Evolutionary conservation across 1,140 invertebrate genomes (phyloP).

Genomic region (Drosophila orena): DNA sequence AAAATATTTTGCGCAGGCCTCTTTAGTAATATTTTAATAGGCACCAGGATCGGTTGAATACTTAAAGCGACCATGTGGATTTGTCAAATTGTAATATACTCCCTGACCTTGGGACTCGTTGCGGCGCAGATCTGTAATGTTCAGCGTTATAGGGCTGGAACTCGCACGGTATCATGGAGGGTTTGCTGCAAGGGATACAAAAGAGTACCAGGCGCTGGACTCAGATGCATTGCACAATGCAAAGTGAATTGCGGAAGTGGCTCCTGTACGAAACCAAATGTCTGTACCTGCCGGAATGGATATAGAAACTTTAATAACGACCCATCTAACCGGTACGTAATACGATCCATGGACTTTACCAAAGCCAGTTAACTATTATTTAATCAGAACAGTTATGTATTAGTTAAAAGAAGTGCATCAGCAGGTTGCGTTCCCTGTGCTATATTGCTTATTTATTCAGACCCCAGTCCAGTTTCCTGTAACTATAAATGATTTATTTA

Average conservation of each 20-base stretch:
- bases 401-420: too few species aligned
- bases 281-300: conserved; percentile 30
- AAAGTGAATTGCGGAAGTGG: conserved; percentile 18
- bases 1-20: conserved; percentile 17
- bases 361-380: too few species aligned
- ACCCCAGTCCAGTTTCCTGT: too few species aligned
- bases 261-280: conserved; percentile 22
- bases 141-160: too few species aligned
- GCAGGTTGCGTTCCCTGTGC: too few species aligned
- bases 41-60: conserved; percentile 10
- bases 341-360: not conserved
- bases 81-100: conserved; percentile 27
- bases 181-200: conserved; percentile 30
- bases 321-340: conserved; percentile 23
- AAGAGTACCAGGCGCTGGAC: fast-evolving
- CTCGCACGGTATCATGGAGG: too few species aligned
- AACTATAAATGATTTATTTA: too few species aligned
- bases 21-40: conserved; percentile 42
- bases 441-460: too few species aligned
- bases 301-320: conserved; percentile 40
- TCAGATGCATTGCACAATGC: conserved; percentile 21
- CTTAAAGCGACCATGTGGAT: conserved; percentile 33
- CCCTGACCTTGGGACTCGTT: conserved; percentile 12
- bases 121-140: conserved; percentile 10
- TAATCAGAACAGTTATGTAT: too few species aligned